Conservation (phyloP, 2,888 invertebrate species). For the Herminia tarsipennalis region DNA sequence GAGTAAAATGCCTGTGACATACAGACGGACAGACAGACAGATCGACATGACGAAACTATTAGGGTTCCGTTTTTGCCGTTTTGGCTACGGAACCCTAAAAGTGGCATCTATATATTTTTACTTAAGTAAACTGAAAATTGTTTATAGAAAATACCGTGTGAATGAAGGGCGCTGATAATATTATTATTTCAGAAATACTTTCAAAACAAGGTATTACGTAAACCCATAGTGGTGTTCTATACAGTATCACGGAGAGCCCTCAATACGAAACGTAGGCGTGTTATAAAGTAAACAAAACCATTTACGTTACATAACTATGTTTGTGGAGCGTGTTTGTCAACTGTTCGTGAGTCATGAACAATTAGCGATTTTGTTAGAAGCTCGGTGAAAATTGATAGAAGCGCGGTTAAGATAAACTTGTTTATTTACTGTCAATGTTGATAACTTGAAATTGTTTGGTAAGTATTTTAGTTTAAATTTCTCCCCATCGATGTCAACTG, state of each 20-base stretch:
- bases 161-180: too few relatives aligned
- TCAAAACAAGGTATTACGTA: neutral
- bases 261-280: conserved; percentile 14
- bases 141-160: too few relatives aligned
- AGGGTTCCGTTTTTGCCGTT: too few relatives aligned
- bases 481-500: too few relatives aligned
- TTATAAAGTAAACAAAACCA: conserved; percentile 36
- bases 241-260: neutral
- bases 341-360: conserved; percentile 30
- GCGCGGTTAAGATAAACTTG: too few relatives aligned
- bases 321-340: conserved; percentile 30
- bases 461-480: too few relatives aligned
- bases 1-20: too few relatives aligned
- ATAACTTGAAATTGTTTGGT: neutral
- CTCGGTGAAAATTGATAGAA: conserved; percentile 23
- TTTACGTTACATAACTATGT: conserved; percentile 30
- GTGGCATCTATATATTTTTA: too few relatives aligned
- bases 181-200: neutral
- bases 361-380: conserved; percentile 33
- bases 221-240: neutral
- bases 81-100: too few relatives aligned
- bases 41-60: too few relatives aligned
- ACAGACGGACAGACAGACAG: too few relatives aligned
- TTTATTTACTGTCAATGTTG: conserved; percentile 1
- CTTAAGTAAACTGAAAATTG: too few relatives aligned